Evolutionary conservation across 2,888 invertebrate genomes (phyloP).

Genomic region (Stenoptilia bipunctidactyla): DNA sequence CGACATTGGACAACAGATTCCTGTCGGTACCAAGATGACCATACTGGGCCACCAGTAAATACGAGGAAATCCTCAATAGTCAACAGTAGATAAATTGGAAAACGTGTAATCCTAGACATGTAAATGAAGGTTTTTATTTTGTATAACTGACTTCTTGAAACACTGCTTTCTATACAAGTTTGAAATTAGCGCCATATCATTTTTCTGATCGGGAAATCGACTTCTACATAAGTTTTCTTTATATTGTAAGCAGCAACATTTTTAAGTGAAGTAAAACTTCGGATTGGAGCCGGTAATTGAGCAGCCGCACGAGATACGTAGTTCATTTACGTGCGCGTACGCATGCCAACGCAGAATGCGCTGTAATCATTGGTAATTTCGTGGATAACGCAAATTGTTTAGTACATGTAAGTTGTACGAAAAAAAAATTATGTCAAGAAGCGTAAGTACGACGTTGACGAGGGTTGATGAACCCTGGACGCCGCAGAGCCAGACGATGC

Average conservation of each 20-base stretch:
- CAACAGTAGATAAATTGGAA: neutral
- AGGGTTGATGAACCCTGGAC: neutral
- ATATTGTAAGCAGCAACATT: neutral
- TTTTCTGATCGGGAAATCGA: too few species aligned
- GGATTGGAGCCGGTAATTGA: neutral
- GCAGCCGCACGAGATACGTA: neutral
- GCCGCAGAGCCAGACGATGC: too few species aligned
- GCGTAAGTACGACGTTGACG: too few species aligned
- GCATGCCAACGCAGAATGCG: neutral
- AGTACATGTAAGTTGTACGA: neutral
- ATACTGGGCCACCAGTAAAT: conserved; percentile 20
- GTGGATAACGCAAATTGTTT: neutral
- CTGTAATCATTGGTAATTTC: neutral
- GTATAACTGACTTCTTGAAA: neutral
- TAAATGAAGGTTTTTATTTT: neutral
- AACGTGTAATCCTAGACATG: too few species aligned
- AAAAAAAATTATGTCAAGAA: conserved; percentile 15
- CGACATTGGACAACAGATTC: conserved; percentile 17
- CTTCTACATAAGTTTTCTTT: too few species aligned
- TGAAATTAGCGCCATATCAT: too few species aligned
- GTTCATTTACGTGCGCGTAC: neutral
- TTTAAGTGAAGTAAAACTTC: neutral
- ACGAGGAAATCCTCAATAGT: conserved; percentile 2
- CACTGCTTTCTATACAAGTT: too few species aligned
- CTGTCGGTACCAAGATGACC: conserved; percentile 11